Evolutionary conservation across 2,797 vertebrate genomes (phyloP).

Genomic region (Graptemys geographica): DNA sequence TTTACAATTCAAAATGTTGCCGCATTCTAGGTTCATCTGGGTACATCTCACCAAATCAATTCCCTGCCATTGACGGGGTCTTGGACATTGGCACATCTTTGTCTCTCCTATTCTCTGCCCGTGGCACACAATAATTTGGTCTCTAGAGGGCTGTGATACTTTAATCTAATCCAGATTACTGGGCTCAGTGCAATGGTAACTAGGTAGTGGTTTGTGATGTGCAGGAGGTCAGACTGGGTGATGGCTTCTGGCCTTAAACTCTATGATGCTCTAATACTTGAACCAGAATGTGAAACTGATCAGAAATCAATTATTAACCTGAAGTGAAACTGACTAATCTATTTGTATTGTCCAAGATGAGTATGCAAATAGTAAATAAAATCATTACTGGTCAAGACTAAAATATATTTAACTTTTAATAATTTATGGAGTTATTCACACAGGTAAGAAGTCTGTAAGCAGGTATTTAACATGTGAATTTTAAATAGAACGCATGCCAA

Average conservation of each 20-base stretch:
- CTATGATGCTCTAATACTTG: background rate
- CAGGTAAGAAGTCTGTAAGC: background rate
- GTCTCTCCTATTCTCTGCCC: background rate
- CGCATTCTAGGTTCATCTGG: background rate
- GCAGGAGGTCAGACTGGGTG: background rate
- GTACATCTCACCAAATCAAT: background rate
- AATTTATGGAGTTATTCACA: background rate
- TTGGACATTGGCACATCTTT: background rate
- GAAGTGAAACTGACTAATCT: background rate
- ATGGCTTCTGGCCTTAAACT: background rate
- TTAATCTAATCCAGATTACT: background rate
- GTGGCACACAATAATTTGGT: background rate
- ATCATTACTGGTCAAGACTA: background rate
- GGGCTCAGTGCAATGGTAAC: background rate
- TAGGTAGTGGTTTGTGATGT: background rate
- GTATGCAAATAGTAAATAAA: background rate
- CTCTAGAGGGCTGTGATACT: background rate
- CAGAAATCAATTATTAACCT: background rate
- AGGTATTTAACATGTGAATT: background rate
- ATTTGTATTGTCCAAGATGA: background rate
- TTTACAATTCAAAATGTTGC: background rate
- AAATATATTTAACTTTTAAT: background rate
- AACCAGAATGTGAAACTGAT: background rate
- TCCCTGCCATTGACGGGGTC: background rate
- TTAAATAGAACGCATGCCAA: background rate